A percentile compares a stretch with the other conserved stretches of the same genome.
phyloP scores from a whole-genome alignment of 1,140 invertebrate species.

The Bombus waltoni region DNA sequence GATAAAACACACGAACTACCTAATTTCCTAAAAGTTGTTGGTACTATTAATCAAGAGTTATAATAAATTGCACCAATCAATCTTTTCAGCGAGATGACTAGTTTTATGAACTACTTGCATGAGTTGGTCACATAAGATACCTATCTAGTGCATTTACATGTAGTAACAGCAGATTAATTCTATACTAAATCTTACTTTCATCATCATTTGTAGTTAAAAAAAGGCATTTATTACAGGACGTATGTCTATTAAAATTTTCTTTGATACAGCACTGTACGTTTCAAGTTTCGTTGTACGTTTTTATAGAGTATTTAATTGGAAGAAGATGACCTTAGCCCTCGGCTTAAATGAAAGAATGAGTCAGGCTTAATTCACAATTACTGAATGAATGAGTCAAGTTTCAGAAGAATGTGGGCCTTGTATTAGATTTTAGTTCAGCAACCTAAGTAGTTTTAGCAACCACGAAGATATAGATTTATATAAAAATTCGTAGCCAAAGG shows the following conservation, averaged over 20 bases:
- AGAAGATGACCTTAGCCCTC: not conserved
- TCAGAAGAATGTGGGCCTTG: not conserved
- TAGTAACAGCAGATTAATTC: not conserved
- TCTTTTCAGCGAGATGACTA: too few relatives aligned
- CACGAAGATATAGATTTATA: too few relatives aligned
- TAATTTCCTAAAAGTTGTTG: not conserved
- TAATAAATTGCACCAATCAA: too few relatives aligned
- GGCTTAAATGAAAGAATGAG: not conserved
- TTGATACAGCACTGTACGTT: not conserved
- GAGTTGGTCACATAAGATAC: not conserved
- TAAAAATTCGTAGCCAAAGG: too few relatives aligned
- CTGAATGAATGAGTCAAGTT: slow-evolving; percentile 13
- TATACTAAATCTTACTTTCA: not conserved
- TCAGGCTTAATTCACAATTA: not conserved
- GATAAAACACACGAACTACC: not conserved
- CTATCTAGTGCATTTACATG: not conserved
- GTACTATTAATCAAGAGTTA: too few relatives aligned
- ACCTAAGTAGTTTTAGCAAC: too few relatives aligned
- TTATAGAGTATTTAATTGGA: not conserved
- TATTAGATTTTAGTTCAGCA: not conserved
- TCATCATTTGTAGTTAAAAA: not conserved
- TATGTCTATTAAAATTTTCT: not conserved
- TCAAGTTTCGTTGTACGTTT: not conserved
- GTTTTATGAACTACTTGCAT: too few relatives aligned
- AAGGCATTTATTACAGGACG: not conserved